A percentile compares a stretch with the other conserved stretches of the same genome.
Conservation (phyloP, 1,140 invertebrate genomes). For the Manduca sexta region DNA sequence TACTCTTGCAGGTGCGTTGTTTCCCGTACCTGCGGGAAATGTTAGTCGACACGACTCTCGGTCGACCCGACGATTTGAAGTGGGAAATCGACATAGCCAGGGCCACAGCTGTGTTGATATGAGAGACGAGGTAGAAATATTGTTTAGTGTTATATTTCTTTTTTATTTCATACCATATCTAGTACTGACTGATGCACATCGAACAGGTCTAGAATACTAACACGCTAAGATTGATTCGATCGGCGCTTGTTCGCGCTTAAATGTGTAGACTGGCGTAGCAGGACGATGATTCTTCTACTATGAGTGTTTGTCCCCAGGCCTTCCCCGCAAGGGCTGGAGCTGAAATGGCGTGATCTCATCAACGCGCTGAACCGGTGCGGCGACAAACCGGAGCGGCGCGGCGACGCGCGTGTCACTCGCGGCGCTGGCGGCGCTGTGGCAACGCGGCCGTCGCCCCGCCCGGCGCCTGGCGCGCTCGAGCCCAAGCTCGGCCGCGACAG, state of each 20-base stretch:
- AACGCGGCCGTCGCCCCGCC: slow-evolving; percentile 73
- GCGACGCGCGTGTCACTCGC: slow-evolving; percentile 67
- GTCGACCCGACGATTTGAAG: slow-evolving; percentile 38
- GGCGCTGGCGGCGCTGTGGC: slow-evolving; percentile 73
- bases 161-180: too few relatives aligned
- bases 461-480: slow-evolving; percentile 74
- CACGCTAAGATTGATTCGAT: too few relatives aligned
- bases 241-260: too few relatives aligned
- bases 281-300: too few relatives aligned
- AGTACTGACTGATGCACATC: too few relatives aligned
- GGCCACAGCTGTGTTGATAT: slow-evolving; percentile 47
- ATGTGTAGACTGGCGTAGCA: too few relatives aligned
- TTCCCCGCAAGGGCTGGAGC: slow-evolving; percentile 74
- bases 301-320: slow-evolving; percentile 47
- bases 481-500: slow-evolving; percentile 66
- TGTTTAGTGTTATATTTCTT: too few relatives aligned
- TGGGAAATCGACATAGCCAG: slow-evolving; percentile 54
- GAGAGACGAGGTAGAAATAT: slow-evolving; percentile 51
- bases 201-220: too few relatives aligned
- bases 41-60: slow-evolving; percentile 27
- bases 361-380: slow-evolving; percentile 74
- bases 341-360: slow-evolving; percentile 76
- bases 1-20: slow-evolving; percentile 34
- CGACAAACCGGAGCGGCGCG: slow-evolving; percentile 39
- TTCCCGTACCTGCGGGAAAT: slow-evolving; percentile 60